A percentile compares a stretch with the other conserved stretches of the same genome.
Conservation (phyloP, 2,888 invertebrate genomes). For the Ceraclea dissimilis region DNA sequence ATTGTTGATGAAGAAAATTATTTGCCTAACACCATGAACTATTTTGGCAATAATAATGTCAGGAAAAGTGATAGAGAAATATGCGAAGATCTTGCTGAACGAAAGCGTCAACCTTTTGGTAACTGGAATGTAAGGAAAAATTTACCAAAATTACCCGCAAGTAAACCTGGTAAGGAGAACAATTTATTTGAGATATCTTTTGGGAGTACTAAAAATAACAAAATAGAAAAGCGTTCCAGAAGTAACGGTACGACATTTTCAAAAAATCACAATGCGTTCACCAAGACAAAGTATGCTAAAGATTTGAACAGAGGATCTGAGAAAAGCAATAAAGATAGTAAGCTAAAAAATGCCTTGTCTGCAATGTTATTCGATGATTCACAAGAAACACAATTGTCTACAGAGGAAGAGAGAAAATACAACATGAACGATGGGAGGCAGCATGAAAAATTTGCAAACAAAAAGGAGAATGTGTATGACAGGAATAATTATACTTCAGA, state of each 20-base stretch:
- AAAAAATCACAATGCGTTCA: too few species aligned
- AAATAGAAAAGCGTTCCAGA: not conserved
- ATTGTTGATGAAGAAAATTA: conserved; percentile 1
- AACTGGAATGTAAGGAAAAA: conserved; percentile 13
- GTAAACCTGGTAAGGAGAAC: not conserved
- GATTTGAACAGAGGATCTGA: too few species aligned
- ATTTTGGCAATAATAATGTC: not conserved
- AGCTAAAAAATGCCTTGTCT: not conserved
- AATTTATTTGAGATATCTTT: not conserved
- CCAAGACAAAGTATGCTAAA: too few species aligned
- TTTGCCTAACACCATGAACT: not conserved
- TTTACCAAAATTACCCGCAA: not conserved
- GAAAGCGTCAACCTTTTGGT: conserved; percentile 4
- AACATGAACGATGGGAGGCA: not conserved
- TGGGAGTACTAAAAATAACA: not conserved
- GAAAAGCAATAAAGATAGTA: too few species aligned
- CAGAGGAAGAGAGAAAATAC: not conserved
- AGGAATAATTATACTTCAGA: too few species aligned
- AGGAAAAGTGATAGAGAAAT: not conserved
- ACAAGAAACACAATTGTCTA: not conserved
- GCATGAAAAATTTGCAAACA: too few species aligned
- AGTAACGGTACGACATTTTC: too few species aligned
- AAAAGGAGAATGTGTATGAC: too few species aligned
- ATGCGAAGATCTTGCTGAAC: not conserved
- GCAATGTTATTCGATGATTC: not conserved